These are phyloP conservation scores for Nycticryphes semicollaris DNA, from an alignment of 2,113 vertebrate species.

Conservation along the genomic window DNA sequence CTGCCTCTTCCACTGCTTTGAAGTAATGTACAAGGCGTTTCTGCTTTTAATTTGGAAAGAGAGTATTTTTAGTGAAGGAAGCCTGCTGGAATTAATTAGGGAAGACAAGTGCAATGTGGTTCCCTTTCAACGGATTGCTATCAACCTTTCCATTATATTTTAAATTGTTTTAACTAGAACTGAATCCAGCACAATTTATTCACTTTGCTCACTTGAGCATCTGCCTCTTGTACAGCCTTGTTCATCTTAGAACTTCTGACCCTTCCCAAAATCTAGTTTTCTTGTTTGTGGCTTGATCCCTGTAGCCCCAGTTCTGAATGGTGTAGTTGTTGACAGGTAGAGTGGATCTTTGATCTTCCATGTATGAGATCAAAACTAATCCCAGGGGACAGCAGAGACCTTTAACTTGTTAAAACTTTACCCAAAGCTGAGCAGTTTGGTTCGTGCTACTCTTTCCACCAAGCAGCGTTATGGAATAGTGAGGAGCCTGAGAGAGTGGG, in stretches of 20 bases:
- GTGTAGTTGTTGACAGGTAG: neutral
- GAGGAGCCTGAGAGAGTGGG: neutral
- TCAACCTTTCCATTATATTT: neutral
- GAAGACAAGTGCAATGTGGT: neutral
- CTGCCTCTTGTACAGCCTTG: neutral
- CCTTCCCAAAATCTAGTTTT: neutral
- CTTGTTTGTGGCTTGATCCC: neutral
- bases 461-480: neutral
- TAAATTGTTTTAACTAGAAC: neutral
- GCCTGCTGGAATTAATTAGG: neutral
- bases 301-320: neutral
- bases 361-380: neutral
- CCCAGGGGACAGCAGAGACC: neutral
- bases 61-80: neutral
- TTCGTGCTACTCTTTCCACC: neutral
- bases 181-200: neutral
- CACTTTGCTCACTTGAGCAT: neutral
- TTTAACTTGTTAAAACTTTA: neutral
- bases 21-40: neutral
- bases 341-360: neutral
- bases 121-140: neutral
- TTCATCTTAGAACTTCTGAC: neutral
- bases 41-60: slow-evolving; percentile 5
- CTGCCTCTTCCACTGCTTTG: neutral
- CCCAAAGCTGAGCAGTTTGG: neutral